Evolutionary conservation across 2,113 vertebrate genomes (phyloP), one percentile per base, ranked within the genome.

Genomic region (Osmerus eperlanus): DNA sequence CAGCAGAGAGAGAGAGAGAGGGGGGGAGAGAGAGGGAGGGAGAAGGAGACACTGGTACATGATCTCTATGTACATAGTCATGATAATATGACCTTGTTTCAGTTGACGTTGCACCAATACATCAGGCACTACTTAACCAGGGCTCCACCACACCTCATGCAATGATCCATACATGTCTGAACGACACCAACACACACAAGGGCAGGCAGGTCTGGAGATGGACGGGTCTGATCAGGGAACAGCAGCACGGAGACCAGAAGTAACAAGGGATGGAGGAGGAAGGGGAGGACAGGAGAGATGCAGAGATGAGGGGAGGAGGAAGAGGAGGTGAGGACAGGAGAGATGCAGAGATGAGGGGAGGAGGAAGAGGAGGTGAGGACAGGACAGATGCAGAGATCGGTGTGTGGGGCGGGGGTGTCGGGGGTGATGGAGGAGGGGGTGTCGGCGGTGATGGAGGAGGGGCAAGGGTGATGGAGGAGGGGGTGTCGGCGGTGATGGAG

Each of bases 391-490:
- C 36, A 41, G 36, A 9, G 36, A 41, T 7, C 4, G 6, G 36
- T 8, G 32, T 32, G 32, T 32, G 3, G 32, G 32, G 32, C 32
- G 32, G 32, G 32, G 36, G 23, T 16, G 47, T 60, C 13, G 68
- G 0, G 54, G 3, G 25, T 72, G 54, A 75, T 3, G 52, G 25
- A 51, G 29, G 52, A 60, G 28, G 32, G 54, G 62, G 68, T 25
- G 58, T 54, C 53, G 13, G 65, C 68, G 21, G 25, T 18, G 32
- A 19, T 16, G 59, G 15, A 3, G 56, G 16, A 53, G 51, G 63
- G 65, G 54, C 16, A 19, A 8, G 69, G 73, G 83, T 70, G 65
- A 59, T 67, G 68, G 29, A 70, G n/a, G 29, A 56, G 25, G 54
- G 55, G 70, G 36, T 67, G 15, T 3, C 47, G 68, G n/a, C n/a